Conservation (phyloP, 2,113 vertebrate genomes). For the Hyperopisus bebe region DNA sequence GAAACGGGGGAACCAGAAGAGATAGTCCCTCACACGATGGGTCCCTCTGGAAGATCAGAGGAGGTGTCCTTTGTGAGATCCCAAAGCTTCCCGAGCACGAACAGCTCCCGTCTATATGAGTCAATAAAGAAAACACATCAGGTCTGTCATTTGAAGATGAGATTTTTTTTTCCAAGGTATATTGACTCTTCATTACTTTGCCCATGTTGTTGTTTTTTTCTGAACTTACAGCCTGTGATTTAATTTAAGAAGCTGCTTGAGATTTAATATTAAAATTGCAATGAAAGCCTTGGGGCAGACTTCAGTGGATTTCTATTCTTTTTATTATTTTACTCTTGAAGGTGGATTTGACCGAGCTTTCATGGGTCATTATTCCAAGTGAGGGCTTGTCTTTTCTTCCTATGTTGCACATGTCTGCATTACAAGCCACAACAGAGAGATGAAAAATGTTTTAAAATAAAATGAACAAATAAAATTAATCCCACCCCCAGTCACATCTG, state of each 20-base stretch:
- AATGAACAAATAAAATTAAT: slow-evolving; percentile 39
- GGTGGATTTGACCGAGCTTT: slow-evolving; percentile 22
- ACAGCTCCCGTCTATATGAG: neutral
- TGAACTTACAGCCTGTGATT: slow-evolving; percentile 20
- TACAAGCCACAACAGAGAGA: slow-evolving; percentile 56
- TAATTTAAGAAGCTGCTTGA: slow-evolving; percentile 28
- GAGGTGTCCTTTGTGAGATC: slow-evolving; percentile 25
- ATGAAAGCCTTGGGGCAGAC: slow-evolving; percentile 35
- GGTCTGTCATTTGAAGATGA: slow-evolving; percentile 1
- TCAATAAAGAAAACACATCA: neutral
- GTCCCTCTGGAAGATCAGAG: neutral
- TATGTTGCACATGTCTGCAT: slow-evolving; percentile 59
- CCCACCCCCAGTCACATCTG: slow-evolving; percentile 42
- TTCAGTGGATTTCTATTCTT: slow-evolving; percentile 30
- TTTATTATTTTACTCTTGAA: slow-evolving; percentile 39
- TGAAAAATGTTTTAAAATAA: slow-evolving; percentile 59
- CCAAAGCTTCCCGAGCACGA: neutral
- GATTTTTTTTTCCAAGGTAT: neutral
- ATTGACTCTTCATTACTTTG: slow-evolving; percentile 11
- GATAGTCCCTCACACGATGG: neutral
- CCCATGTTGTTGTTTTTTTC: slow-evolving; percentile 14
- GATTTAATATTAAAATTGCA: slow-evolving; percentile 36
- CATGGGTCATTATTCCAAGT: slow-evolving; percentile 30
- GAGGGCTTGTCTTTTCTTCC: slow-evolving; percentile 27
- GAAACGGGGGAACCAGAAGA: slow-evolving; percentile 20